Base-by-base conservation (phyloP, 2,113 vertebrate species). In the Oceanodroma tethys region DNA sequence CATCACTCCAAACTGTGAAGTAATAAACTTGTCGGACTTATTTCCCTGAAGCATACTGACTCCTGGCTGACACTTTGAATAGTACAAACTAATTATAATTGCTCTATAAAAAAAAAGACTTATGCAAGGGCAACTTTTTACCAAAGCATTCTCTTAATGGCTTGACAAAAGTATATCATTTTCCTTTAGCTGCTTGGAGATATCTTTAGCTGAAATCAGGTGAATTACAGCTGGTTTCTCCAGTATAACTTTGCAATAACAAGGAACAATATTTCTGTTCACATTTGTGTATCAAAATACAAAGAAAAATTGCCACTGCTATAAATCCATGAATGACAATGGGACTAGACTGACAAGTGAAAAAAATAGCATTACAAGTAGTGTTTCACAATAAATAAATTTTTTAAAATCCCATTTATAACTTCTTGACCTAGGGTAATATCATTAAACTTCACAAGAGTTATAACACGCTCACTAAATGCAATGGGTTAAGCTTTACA, bases 31-130 rank as follows among this genome's bases (percentile, higher is more conserved):
- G 29, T 38, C 2, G 0, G 60, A 19, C 70, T 91, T 48, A 34
- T 76, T 93, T 87, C 91, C 93, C 96, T 62, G 81, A 48, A 97
- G 95, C 73, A 30, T 21, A 30, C 55, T 22, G 65, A 74, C 86
- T 95, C 76, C 76, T 86, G 94, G 80, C 65, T 88, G 79, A 72
- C 95, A 72, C 88, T 72, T 72, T 13, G 47, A 95, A 34, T 34
- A 48, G 13, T 11, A 48, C 48, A 48, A 56, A n/a, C 72, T 81
- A 76, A 90, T 95, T 81, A 55, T 34, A 81, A 89, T 67, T 26
- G 32, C 76, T 81, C 81, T 68, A 43, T 71, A 94, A 94, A 84
- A 95, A 95, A 71, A 38, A 67, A 79, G 38, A 67, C 18, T 85
- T 20, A 12, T 20, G 42, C 53, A 91, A 89, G 47, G 56, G 16